Conservation (phyloP, 2,113 vertebrate species). For the Nicator chloris region DNA sequence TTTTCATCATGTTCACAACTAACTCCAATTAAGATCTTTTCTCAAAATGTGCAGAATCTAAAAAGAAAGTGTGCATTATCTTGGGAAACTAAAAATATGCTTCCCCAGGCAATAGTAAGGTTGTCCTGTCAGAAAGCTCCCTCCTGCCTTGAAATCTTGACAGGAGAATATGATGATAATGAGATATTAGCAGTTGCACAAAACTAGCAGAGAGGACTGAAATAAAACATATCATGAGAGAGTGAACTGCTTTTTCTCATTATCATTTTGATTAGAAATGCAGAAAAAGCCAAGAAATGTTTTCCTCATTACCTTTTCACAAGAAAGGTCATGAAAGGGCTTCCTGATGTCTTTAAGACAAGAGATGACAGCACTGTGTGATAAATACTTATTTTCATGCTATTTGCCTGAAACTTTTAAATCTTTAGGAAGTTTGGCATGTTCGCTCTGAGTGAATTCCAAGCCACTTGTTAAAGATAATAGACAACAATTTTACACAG, state of each 20-base stretch:
- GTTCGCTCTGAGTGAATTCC: not conserved
- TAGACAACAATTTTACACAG: not conserved
- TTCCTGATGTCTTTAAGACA: not conserved
- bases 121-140: not conserved
- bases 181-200: not conserved
- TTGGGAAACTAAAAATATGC: conserved; percentile 31
- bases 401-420: not conserved
- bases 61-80: conserved; percentile 9
- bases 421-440: not conserved
- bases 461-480: conserved; percentile 4
- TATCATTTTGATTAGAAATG: not conserved
- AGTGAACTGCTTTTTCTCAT: not conserved
- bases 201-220: not conserved
- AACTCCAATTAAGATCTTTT: conserved; percentile 12
- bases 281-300: not conserved
- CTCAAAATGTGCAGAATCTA: conserved; percentile 2
- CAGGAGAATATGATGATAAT: not conserved
- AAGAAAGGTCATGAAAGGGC: not conserved
- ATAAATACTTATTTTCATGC: not conserved
- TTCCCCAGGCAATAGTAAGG: conserved; percentile 29
- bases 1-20: not conserved
- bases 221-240: not conserved
- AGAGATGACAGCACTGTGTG: not conserved
- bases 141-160: conserved; percentile 29
- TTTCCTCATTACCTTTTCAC: not conserved